Conservation (phyloP, 2,113 vertebrate genomes). For the Phrynocephalus versicolor region DNA sequence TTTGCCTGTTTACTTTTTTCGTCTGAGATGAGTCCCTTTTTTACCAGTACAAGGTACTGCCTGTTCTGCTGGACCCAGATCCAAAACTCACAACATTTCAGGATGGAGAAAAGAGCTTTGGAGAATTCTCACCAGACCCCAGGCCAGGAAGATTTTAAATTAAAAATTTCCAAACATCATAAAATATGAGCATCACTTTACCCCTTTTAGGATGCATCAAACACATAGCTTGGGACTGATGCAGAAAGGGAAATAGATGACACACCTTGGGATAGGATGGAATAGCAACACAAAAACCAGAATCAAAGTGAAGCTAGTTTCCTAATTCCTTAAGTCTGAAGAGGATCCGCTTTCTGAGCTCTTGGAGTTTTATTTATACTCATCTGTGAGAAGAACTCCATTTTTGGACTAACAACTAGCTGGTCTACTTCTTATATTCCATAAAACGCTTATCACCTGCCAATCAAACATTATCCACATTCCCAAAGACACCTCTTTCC, state of each 20-base stretch:
- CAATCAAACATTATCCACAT: not conserved
- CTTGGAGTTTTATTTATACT: not conserved
- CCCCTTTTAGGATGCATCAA: not conserved
- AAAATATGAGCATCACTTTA: not conserved
- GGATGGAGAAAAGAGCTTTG: not conserved
- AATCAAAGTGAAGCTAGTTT: not conserved
- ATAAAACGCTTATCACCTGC: not conserved
- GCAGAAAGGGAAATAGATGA: not conserved
- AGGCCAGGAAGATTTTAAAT: constrained; percentile 15
- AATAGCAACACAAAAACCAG: not conserved
- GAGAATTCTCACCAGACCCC: constrained; percentile 7
- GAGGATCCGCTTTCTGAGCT: not conserved
- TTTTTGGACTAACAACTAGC: not conserved
- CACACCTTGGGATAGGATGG: not conserved
- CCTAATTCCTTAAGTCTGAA: not conserved
- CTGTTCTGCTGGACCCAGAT: constrained; percentile 9
- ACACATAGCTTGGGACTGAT: not conserved
- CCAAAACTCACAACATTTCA: constrained; percentile 11
- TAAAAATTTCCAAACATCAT: not conserved
- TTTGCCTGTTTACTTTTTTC: constrained; percentile 17
- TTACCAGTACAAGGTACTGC: constrained; percentile 16
- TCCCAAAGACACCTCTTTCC: not conserved
- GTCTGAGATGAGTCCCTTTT: constrained; percentile 13
- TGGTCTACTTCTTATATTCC: not conserved
- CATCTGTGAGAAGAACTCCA: not conserved